These are phyloP conservation scores for Conger conger DNA, from an alignment of 2,113 vertebrate species.

Conservation along the genomic window DNA sequence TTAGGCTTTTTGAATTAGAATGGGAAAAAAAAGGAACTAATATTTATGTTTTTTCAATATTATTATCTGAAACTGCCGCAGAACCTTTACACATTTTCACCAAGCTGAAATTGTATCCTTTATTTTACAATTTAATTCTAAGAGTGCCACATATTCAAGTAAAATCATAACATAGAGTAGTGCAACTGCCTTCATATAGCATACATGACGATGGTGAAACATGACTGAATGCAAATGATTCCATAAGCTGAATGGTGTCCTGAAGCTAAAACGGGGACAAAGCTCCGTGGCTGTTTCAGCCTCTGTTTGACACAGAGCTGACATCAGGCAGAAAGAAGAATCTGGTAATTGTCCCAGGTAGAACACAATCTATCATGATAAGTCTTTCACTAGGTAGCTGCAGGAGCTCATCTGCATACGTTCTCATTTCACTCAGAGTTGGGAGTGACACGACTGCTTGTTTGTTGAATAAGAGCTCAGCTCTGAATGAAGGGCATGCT, in stretches of 20 bases:
- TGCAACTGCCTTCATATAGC: no score
- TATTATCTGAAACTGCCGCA: no score
- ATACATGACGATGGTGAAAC: no score
- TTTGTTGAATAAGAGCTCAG: not conserved
- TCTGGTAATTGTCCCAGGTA: not conserved
- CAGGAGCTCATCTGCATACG: not conserved
- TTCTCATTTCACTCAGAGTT: not conserved
- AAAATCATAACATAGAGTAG: no score
- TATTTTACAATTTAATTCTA: no score
- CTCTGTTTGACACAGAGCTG: not conserved
- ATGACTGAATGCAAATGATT: no score
- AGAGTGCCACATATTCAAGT: no score
- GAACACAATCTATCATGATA: not conserved
- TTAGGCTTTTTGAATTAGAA: conserved; percentile 30
- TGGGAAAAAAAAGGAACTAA: conserved; percentile 19
- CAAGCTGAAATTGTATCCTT: no score
- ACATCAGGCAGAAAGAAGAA: not conserved
- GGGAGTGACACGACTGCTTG: not conserved
- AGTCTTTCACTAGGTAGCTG: not conserved
- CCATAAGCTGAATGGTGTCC: not conserved
- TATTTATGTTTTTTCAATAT: conserved; percentile 1
- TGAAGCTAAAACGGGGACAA: not conserved
- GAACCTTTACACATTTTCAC: no score
- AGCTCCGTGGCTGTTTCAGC: not conserved
- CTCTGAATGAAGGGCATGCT: not conserved